These are phyloP conservation scores for Halotydeus destructor DNA, from an alignment of 1,140 invertebrate species.

Conservation along the genomic window DNA sequence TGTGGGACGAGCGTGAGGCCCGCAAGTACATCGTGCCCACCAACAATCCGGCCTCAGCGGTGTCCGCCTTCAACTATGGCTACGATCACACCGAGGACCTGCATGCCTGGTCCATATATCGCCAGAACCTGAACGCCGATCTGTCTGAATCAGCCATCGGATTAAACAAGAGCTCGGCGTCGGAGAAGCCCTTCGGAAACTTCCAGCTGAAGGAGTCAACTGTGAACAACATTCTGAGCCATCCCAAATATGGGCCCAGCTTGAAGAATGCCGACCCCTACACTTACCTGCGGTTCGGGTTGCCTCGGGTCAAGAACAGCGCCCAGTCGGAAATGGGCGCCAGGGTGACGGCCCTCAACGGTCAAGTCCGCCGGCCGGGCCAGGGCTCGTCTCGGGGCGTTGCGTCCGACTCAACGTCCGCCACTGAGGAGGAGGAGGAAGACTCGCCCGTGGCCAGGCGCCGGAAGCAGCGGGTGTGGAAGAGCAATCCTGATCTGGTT, in stretches of 20 bases:
- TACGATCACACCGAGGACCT: conserved; percentile 49
- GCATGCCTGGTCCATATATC: conserved; percentile 86
- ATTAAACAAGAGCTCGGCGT: conserved; percentile 12
- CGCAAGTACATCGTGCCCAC: conserved; percentile 22
- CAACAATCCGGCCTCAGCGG: conserved; percentile 40
- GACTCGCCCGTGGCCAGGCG: not conserved
- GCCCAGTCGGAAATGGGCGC: not conserved
- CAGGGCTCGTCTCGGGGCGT: not conserved
- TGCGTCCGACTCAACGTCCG: conserved; percentile 2
- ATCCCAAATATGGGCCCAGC: conserved; percentile 33
- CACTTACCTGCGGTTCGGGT: conserved; percentile 74
- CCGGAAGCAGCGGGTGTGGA: not conserved
- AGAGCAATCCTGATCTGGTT: conserved; percentile 10
- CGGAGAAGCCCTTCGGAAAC: conserved; percentile 36
- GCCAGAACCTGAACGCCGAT: conserved; percentile 84
- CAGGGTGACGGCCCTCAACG: conserved; percentile 23
- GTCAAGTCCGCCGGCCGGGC: not conserved
- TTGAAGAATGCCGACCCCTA: conserved; percentile 56
- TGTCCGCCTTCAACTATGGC: conserved; percentile 33
- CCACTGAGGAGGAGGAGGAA: conserved; percentile 5
- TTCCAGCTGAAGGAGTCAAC: conserved; percentile 77
- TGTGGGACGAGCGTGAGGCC: conserved; percentile 4
- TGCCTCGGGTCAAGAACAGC: conserved; percentile 48
- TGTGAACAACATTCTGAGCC: conserved; percentile 75
- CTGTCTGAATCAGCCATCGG: conserved; percentile 80